Percentiles rank a stretch among this genome's conserved stretches.
Conservation (phyloP, 2,888 invertebrate species). For the Drosophila kanekoi region DNA sequence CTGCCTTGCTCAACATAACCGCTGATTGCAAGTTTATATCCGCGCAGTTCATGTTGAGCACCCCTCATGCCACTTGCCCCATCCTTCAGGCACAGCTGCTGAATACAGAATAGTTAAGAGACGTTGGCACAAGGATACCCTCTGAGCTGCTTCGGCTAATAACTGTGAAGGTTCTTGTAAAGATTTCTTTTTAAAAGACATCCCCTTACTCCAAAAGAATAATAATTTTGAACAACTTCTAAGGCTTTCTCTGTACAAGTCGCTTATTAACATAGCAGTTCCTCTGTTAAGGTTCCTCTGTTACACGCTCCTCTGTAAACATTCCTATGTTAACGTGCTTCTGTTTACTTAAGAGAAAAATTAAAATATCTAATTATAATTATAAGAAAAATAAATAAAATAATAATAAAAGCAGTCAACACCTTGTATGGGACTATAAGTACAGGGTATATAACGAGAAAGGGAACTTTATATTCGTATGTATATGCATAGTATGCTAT, state of each 20-base stretch:
- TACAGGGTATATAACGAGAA: constrained; percentile 30
- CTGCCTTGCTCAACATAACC: constrained; percentile 63
- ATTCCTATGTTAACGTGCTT: not conserved
- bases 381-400: not conserved
- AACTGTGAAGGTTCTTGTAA: too few relatives aligned
- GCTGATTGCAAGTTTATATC: constrained; percentile 76
- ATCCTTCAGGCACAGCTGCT: not conserved
- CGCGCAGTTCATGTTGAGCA: constrained; percentile 54
- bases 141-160: not conserved
- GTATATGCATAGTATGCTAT: constrained; percentile 16
- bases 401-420: not conserved
- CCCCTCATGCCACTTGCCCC: constrained; percentile 29
- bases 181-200: too few relatives aligned
- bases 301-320: not conserved
- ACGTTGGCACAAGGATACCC: constrained; percentile 22
- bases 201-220: too few relatives aligned
- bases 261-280: not conserved
- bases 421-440: not conserved
- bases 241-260: not conserved
- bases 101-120: constrained; percentile 4
- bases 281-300: not conserved
- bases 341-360: too few relatives aligned
- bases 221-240: too few relatives aligned
- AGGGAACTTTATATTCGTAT: constrained; percentile 17
- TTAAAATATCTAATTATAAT: not conserved